Evolutionary conservation across 2,888 invertebrate species (phyloP), one percentile per base, ranked within the genome.

Genomic region (Gandaritis pyraliata): DNA sequence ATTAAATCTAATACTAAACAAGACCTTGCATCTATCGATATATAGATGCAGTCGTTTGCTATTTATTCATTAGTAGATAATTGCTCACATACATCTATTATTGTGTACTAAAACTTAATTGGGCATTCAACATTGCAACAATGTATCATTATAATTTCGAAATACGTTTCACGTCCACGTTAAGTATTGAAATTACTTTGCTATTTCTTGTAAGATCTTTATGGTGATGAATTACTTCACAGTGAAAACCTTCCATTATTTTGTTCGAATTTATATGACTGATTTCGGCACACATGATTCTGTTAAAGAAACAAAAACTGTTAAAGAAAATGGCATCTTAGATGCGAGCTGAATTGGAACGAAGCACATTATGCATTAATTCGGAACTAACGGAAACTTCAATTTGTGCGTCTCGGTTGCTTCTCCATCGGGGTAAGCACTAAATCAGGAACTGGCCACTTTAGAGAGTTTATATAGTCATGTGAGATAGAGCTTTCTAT

Each of bases 341-440:
- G 45, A 60, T 36, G 18, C 15, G 38, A 62, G 46, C 45, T 41
- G 15, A 57, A 57, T 51, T 62, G 61, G 50, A 54, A 46, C 53
- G 41, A 60, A 51, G 52, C 52, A 65, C 45, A 33, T 33, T 67
- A 65, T 69, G 48, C 69, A 69, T 75, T 75, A 73, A 79, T 78
- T 77, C 66, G 64, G 69, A 76, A 73, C 73, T 76, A 81, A 76
- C 88, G 91, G 91, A 90, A 83, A 87, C 80, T 80, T 79, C 90
- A 88, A 90, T 89, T 88, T 80, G 68, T 80, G 60, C 75, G 72
- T 80, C 82, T 85, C 77, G 68, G 72, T 69, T 72, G 68, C 76
- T 69, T 73, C 68, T 78, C 78, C 77, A 79, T 86, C 85, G 80
- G 79, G 72, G 77, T 83, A 86, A 79, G 78, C 69, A 77, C 65